phyloP scores from a whole-genome alignment of 1,140 invertebrate species.

The Caenorhabditis latens region DNA sequence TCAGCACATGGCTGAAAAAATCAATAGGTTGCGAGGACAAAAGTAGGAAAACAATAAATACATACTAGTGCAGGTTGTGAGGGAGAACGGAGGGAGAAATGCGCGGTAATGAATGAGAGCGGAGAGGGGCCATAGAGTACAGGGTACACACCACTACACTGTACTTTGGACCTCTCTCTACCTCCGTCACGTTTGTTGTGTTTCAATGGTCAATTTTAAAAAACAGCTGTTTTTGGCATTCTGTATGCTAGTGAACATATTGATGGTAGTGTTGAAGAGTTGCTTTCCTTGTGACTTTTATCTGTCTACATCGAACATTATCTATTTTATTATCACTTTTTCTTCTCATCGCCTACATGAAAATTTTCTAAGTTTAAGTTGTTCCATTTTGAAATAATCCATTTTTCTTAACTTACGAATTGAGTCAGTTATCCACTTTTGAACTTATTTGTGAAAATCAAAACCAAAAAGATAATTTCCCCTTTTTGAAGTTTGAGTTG shows the following conservation, averaged over 20 bases:
- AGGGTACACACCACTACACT: constrained; percentile 26
- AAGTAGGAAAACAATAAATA: background rate
- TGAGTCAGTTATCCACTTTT: too few relatives aligned
- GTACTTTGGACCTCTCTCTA: constrained; percentile 7
- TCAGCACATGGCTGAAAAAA: constrained; percentile 37
- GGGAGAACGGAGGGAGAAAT: background rate
- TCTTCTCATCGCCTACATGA: too few relatives aligned
- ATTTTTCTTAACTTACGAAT: too few relatives aligned
- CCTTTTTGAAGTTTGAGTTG: too few relatives aligned
- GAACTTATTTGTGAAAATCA: too few relatives aligned
- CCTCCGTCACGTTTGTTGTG: background rate
- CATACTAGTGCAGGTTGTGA: background rate
- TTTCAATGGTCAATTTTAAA: constrained; percentile 10
- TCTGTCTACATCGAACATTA: too few relatives aligned
- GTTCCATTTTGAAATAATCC: too few relatives aligned
- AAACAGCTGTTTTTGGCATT: constrained; percentile 1
- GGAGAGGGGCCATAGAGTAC: constrained; percentile 5
- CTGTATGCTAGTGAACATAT: background rate
- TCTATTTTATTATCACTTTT: too few relatives aligned
- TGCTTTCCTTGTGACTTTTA: background rate
- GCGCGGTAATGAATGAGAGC: background rate
- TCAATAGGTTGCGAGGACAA: background rate
- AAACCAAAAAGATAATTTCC: too few relatives aligned
- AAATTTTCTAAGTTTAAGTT: too few relatives aligned
- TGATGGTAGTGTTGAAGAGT: background rate